Conservation (phyloP, 2,113 vertebrate genomes). For the Dinomys branickii region DNA sequence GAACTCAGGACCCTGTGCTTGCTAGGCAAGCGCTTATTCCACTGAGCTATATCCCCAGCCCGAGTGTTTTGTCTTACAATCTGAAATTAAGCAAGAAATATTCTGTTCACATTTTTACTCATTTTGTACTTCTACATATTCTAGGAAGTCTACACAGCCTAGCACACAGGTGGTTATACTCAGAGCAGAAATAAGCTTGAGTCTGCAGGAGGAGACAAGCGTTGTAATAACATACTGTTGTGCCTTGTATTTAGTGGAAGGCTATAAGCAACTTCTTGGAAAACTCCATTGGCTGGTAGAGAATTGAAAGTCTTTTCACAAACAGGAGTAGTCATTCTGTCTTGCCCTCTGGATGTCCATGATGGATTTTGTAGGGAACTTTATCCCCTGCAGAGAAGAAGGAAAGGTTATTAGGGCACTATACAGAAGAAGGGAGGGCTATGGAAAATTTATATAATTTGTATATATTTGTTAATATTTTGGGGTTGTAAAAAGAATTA, state of each 20-base stretch:
- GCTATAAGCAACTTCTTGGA: not conserved
- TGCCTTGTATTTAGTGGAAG: not conserved
- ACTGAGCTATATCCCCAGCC: no score
- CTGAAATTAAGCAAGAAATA: not conserved
- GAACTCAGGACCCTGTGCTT: no score
- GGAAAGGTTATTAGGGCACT: fast-evolving
- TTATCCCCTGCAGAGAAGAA: not conserved
- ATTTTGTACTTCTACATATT: not conserved
- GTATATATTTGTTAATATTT: not conserved
- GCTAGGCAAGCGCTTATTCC: no score
- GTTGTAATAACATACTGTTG: fast-evolving
- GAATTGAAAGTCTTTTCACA: not conserved
- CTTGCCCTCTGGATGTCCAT: not conserved
- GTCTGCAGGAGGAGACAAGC: not conserved
- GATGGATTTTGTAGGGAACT: fast-evolving
- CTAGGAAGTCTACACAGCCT: not conserved
- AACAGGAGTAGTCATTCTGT: not conserved
- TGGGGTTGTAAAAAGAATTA: not conserved
- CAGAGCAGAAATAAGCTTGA: not conserved
- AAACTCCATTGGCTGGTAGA: not conserved
- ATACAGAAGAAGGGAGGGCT: not conserved
- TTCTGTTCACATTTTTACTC: not conserved
- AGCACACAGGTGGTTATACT: no score
- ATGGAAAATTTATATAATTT: not conserved
- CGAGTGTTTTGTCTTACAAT: not conserved